These are phyloP conservation scores for Antheraea pernyi DNA, from an alignment of 1,140 invertebrate genomes.

Conservation along the genomic window DNA sequence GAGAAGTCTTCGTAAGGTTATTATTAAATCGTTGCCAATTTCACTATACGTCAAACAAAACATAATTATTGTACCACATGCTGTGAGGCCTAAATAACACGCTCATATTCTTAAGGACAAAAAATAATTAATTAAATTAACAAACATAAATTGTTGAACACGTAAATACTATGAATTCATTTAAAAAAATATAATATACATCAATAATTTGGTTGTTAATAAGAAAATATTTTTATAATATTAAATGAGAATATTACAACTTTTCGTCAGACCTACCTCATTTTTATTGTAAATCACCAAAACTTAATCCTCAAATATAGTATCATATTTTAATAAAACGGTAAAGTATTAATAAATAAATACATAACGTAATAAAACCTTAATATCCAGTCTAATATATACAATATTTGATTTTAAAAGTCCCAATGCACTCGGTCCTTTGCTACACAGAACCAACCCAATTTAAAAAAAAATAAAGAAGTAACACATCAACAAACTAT, in stretches of 20 bases:
- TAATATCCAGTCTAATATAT: not conserved
- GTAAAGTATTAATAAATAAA: too few relatives aligned
- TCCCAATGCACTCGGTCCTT: constrained; percentile 6
- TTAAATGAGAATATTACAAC: too few relatives aligned
- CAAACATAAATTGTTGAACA: not conserved
- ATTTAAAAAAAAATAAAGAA: constrained; percentile 16
- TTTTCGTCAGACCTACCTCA: too few relatives aligned
- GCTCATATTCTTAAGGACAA: too few relatives aligned
- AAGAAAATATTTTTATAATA: too few relatives aligned
- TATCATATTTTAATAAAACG: too few relatives aligned
- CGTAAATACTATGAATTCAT: too few relatives aligned
- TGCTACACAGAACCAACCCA: constrained; percentile 18
- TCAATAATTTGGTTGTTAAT: too few relatives aligned
- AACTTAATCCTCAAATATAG: too few relatives aligned
- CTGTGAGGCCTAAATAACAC: not conserved
- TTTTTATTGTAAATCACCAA: too few relatives aligned
- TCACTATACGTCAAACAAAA: constrained; percentile 15
- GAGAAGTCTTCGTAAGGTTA: constrained; percentile 16
- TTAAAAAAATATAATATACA: too few relatives aligned
- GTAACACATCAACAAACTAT: constrained; percentile 21
- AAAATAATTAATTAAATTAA: not conserved
- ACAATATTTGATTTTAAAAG: not conserved
- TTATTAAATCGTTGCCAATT: constrained; percentile 23
- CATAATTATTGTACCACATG: constrained; percentile 2
- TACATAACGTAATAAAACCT: too few relatives aligned